phyloP scores from a whole-genome alignment of 2,888 invertebrate species.

The Xylocampa areola region DNA sequence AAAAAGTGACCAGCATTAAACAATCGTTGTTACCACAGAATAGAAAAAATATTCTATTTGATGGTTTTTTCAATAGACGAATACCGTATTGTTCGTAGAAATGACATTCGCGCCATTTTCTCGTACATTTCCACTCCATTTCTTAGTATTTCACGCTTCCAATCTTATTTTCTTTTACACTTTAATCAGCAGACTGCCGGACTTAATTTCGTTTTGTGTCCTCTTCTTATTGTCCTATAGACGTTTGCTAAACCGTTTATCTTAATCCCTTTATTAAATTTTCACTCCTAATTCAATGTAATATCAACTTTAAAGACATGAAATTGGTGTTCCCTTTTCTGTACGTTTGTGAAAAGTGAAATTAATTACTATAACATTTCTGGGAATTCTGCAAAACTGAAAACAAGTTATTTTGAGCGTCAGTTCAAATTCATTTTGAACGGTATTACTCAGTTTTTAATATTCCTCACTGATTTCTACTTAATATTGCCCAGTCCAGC shows the following conservation, averaged over 20 bases:
- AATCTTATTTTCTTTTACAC: slow-evolving; percentile 26
- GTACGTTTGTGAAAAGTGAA: neutral
- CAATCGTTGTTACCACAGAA: no score
- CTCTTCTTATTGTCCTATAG: slow-evolving; percentile 31
- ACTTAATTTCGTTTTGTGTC: slow-evolving; percentile 51
- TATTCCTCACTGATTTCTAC: slow-evolving; percentile 28
- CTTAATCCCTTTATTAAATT: slow-evolving; percentile 31
- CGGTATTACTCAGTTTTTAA: slow-evolving; percentile 35
- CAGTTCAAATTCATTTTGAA: slow-evolving; percentile 22
- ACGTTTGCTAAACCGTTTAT: slow-evolving; percentile 26
- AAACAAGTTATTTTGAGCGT: slow-evolving; percentile 3
- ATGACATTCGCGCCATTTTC: neutral
- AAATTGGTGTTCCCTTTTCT: slow-evolving; percentile 3
- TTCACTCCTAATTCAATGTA: slow-evolving; percentile 1
- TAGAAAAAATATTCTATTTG: no score
- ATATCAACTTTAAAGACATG: slow-evolving; percentile 4
- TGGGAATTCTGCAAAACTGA: neutral
- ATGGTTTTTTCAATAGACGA: neutral
- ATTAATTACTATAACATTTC: slow-evolving; percentile 1
- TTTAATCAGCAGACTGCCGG: slow-evolving; percentile 53
- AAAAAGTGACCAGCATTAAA: neutral
- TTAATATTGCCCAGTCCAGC: slow-evolving; percentile 25
- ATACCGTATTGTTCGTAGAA: slow-evolving; percentile 3
- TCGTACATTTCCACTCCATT: slow-evolving; percentile 33
- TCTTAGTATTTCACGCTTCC: slow-evolving; percentile 11